Percentiles rank a stretch among this genome's conserved stretches.
phyloP scores from a whole-genome alignment of 2,888 invertebrate species.

The Molorchus minor region DNA sequence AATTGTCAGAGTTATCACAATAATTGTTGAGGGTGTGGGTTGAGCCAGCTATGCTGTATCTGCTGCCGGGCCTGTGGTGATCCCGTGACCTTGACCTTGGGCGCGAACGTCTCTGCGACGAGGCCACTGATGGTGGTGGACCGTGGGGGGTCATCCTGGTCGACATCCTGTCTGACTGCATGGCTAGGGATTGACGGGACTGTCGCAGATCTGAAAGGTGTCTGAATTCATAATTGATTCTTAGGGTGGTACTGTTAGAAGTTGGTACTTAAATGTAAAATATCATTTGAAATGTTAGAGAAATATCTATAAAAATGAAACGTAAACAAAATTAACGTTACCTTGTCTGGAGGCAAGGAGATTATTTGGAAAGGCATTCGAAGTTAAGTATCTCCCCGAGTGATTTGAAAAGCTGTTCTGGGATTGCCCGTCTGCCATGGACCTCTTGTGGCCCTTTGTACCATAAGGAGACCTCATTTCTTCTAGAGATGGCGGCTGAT shows the following conservation, averaged over 20 bases:
- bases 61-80: constrained; percentile 77
- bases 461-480: constrained; percentile 80
- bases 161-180: constrained; percentile 83
- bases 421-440: constrained; percentile 88
- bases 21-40: constrained; percentile 84
- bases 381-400: constrained; percentile 78
- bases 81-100: constrained; percentile 82
- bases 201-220: constrained; percentile 77
- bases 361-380: constrained; percentile 74
- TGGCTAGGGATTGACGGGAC: constrained; percentile 85
- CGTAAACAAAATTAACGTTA: constrained; percentile 49
- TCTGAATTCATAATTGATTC: neutral
- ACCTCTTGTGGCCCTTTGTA: constrained; percentile 73
- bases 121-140: constrained; percentile 65
- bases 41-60: constrained; percentile 81
- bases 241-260: neutral
- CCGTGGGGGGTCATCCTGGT: constrained; percentile 71
- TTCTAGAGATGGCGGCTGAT: constrained; percentile 72
- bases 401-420: constrained; percentile 88
- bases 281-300: no score
- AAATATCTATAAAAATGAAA: no score
- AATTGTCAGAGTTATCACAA: constrained; percentile 89
- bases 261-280: no score
- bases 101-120: constrained; percentile 69
- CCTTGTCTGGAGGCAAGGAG: constrained; percentile 79